A percentile compares a stretch with the other conserved stretches of the same genome.
phyloP scores from a whole-genome alignment of 1,140 invertebrate species.

The Brachionus manjavacas region DNA sequence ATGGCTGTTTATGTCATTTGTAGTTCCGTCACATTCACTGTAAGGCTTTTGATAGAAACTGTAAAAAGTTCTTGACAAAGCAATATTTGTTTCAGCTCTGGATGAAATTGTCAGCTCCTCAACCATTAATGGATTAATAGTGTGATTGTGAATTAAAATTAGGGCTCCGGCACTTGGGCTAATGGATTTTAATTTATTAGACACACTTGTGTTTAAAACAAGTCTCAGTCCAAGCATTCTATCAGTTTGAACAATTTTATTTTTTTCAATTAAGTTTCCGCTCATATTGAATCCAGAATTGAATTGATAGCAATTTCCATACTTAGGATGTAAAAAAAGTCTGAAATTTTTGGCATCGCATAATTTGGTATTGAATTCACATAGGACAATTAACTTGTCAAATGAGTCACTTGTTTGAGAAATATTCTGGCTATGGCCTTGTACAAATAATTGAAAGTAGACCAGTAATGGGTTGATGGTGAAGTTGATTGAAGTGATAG shows the following conservation, averaged over 20 bases:
- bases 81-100: conserved; percentile 9
- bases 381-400: background rate
- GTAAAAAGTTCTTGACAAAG: background rate
- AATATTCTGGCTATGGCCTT: background rate
- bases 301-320: conserved; percentile 29
- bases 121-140: background rate
- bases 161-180: background rate
- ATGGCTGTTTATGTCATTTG: background rate
- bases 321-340: background rate
- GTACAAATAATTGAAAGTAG: background rate
- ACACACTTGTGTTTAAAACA: background rate
- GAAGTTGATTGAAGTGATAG: background rate
- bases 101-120: background rate
- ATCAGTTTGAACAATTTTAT: background rate
- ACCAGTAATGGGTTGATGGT: background rate
- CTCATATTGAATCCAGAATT: background rate
- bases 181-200: background rate
- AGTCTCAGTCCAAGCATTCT: background rate
- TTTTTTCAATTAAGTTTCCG: background rate
- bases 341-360: background rate
- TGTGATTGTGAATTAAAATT: background rate
- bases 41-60: background rate
- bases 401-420: background rate
- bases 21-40: background rate
- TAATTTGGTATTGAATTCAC: background rate